phyloP scores from a whole-genome alignment of 2,113 vertebrate species.

The Dascyllus trimaculatus region DNA sequence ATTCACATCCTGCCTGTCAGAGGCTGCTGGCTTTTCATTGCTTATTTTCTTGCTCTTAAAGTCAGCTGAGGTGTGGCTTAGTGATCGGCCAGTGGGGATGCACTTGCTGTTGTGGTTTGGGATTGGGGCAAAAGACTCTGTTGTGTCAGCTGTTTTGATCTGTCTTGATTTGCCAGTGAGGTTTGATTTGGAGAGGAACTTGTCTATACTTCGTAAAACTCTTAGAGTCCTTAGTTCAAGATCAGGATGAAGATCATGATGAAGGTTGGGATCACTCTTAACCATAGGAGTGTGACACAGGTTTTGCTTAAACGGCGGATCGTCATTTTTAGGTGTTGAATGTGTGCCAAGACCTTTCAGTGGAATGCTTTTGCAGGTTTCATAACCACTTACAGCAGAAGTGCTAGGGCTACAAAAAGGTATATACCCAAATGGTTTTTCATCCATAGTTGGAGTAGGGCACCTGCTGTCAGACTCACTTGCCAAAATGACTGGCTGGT shows the following conservation, averaged over 20 bases:
- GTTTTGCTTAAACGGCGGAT: conserved; percentile 34
- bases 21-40: conserved; percentile 3
- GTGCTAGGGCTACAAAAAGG: background rate
- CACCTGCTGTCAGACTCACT: conserved; percentile 37
- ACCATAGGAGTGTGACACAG: background rate
- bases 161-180: conserved; percentile 3
- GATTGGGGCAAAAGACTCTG: conserved; percentile 11
- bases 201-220: conserved; percentile 49
- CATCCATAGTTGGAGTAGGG: conserved; percentile 65
- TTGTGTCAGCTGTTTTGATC: conserved; percentile 5
- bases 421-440: conserved; percentile 30
- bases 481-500: background rate
- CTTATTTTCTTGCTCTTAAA: conserved; percentile 10
- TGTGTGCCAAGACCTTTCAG: conserved; percentile 21
- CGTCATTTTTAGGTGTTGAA: conserved; percentile 42
- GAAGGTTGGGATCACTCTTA: background rate
- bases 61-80: conserved; percentile 6
- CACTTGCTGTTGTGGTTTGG: background rate
- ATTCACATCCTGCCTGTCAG: conserved; percentile 13
- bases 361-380: conserved; percentile 14
- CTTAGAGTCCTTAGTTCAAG: conserved; percentile 53
- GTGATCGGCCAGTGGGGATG: background rate
- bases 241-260: conserved; percentile 27
- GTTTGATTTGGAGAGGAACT: conserved; percentile 28
- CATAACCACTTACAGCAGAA: background rate